These are phyloP conservation scores for Tryphoninae sp. DNA, from an alignment of 2,888 invertebrate species.

Conservation along the genomic window DNA sequence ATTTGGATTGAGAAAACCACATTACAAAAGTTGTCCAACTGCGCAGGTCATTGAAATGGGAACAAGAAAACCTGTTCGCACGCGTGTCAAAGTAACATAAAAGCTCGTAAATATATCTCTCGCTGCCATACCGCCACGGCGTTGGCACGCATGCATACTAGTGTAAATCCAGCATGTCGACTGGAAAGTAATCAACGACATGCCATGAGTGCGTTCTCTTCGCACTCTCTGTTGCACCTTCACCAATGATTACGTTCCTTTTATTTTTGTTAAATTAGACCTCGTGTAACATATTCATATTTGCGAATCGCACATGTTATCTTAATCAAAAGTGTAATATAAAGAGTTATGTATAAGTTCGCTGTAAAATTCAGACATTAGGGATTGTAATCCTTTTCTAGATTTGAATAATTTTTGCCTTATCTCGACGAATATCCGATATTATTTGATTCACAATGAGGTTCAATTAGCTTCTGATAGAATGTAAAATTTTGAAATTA, in stretches of 20 bases:
- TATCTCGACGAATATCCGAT: no score
- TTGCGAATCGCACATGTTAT: constrained; percentile 32
- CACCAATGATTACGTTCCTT: constrained; percentile 48
- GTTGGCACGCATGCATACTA: constrained; percentile 41
- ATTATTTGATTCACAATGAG: no score
- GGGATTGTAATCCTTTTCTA: not conserved
- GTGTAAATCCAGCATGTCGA: constrained; percentile 51
- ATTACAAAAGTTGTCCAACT: constrained; percentile 39
- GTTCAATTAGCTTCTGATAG: no score
- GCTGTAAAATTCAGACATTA: not conserved
- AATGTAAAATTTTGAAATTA: no score
- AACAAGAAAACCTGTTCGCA: constrained; percentile 60
- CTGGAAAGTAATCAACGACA: constrained; percentile 60
- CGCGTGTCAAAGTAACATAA: constrained; percentile 49
- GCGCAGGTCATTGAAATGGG: constrained; percentile 60
- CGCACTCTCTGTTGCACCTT: constrained; percentile 32
- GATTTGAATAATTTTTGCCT: no score
- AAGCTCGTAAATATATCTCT: constrained; percentile 59
- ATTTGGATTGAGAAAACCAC: constrained; percentile 25
- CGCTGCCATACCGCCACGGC: constrained; percentile 3
- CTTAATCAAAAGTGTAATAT: not conserved
- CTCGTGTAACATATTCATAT: constrained; percentile 46
- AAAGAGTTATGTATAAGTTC: not conserved
- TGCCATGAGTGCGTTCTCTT: constrained; percentile 52
- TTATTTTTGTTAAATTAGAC: constrained; percentile 41